Evolutionary conservation across 1,140 invertebrate genomes (phyloP).

Genomic region (Schlechtendalia chinensis): DNA sequence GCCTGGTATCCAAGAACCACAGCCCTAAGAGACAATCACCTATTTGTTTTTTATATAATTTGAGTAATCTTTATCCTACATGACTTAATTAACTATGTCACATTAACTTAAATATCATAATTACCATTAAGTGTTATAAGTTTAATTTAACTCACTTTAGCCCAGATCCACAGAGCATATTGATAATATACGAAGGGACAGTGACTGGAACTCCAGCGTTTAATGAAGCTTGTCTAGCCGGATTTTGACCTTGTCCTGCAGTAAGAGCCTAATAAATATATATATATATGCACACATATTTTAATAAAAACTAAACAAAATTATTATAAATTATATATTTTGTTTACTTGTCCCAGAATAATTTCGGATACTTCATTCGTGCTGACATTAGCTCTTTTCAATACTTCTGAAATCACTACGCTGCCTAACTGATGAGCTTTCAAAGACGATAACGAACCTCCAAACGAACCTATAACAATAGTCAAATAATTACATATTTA

Average conservation of each 20-base stretch:
- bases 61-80: slow-evolving; percentile 9
- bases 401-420: slow-evolving; percentile 71
- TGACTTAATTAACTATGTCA: neutral
- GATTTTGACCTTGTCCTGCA: slow-evolving; percentile 80
- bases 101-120: too few relatives aligned
- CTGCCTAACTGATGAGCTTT: slow-evolving; percentile 73
- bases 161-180: slow-evolving; percentile 86
- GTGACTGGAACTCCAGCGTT: slow-evolving; percentile 72
- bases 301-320: neutral
- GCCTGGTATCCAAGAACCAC: slow-evolving; percentile 69
- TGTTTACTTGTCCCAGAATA: slow-evolving; percentile 77
- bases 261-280: slow-evolving; percentile 62
- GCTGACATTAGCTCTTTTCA: slow-evolving; percentile 64
- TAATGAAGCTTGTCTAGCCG: slow-evolving; percentile 76
- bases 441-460: slow-evolving; percentile 68
- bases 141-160: slow-evolving; percentile 63
- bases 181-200: slow-evolving; percentile 74
- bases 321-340: slow-evolving; percentile 16
- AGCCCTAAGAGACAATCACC: slow-evolving; percentile 59
- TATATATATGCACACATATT: neutral
- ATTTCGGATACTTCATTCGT: slow-evolving; percentile 75
- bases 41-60: slow-evolving; percentile 24
- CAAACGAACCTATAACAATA: slow-evolving; percentile 64
- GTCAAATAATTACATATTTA: neutral
- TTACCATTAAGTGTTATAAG: neutral